A percentile compares a stretch with the other conserved stretches of the same genome.
These are phyloP conservation scores for Tineola bisselliella DNA, from an alignment of 2,888 invertebrate genomes.

Conservation along the genomic window DNA sequence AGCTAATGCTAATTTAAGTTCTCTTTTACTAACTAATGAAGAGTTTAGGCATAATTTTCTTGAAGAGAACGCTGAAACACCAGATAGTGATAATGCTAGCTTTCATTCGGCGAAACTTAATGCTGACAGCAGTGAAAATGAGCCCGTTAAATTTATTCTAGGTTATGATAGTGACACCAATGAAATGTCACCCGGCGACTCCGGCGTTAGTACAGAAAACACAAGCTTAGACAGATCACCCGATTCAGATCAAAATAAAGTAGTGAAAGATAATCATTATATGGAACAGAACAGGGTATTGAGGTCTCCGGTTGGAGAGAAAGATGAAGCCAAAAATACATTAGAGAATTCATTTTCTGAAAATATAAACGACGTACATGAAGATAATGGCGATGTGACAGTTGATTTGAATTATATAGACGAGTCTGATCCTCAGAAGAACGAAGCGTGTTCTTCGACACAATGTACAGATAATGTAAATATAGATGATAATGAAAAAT, in stretches of 20 bases:
- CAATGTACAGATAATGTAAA: constrained; percentile 22
- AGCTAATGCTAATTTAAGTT: constrained; percentile 70
- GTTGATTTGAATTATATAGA: constrained; percentile 52
- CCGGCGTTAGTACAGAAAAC: constrained; percentile 78
- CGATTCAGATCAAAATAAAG: constrained; percentile 60
- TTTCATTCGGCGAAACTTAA: constrained; percentile 47
- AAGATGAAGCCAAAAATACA: constrained; percentile 26
- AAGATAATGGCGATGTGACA: constrained; percentile 26
- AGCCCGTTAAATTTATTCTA: constrained; percentile 54
- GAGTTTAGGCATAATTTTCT: constrained; percentile 46
- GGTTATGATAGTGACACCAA: constrained; percentile 53
- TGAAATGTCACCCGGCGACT: constrained; percentile 65
- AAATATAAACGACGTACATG: constrained; percentile 20
- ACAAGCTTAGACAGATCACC: constrained; percentile 75
- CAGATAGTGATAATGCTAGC: constrained; percentile 36
- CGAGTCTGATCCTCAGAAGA: constrained; percentile 37
- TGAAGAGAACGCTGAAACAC: constrained; percentile 25
- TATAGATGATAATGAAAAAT: constrained; percentile 17
- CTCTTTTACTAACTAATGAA: constrained; percentile 63
- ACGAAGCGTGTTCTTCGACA: constrained; percentile 48
- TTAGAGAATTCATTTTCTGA: constrained; percentile 50
- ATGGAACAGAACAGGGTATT: constrained; percentile 58
- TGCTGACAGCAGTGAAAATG: constrained; percentile 31
- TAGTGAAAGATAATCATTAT: constrained; percentile 34
- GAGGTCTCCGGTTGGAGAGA: constrained; percentile 35